phyloP scores from a whole-genome alignment of 2,113 vertebrate species.

The Rhea americana region DNA sequence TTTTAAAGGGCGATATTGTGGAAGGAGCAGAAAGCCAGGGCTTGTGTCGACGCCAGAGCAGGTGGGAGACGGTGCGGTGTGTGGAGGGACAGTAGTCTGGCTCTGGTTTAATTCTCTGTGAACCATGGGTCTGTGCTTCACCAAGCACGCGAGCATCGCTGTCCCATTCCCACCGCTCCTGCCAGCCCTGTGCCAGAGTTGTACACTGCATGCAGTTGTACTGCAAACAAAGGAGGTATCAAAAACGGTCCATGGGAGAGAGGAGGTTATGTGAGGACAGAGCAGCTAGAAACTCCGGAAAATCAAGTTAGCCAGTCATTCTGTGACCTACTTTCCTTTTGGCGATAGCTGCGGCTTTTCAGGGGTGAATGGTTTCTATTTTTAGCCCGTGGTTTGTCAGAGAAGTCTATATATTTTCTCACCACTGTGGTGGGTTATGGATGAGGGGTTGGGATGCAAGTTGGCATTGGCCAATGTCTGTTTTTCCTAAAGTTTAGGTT shows the following conservation, averaged over 20 bases:
- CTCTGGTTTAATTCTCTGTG: neutral
- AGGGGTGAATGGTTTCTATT: conserved; percentile 66
- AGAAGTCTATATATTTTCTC: conserved; percentile 21
- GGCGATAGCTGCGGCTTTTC: conserved; percentile 53
- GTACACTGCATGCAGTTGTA: neutral
- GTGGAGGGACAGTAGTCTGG: neutral
- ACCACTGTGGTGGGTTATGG: accelerated
- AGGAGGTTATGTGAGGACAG: conserved; percentile 54
- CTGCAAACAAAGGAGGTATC: neutral
- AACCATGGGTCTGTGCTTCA: neutral
- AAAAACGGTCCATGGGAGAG: neutral
- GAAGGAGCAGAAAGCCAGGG: neutral
- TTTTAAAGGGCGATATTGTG: neutral
- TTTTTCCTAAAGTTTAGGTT: neutral
- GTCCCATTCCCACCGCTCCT: conserved; percentile 26
- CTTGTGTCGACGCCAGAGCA: neutral
- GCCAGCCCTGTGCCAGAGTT: neutral
- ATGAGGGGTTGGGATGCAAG: neutral
- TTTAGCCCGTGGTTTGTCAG: conserved; percentile 58
- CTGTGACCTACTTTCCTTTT: conserved; percentile 69
- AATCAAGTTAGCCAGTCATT: conserved; percentile 62
- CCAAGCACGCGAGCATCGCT: neutral
- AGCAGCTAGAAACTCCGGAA: conserved; percentile 26
- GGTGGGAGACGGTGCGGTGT: neutral
- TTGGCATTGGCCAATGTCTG: accelerated